Conservation (phyloP, 2,797 vertebrate species). For the Oreortyx pictus region DNA sequence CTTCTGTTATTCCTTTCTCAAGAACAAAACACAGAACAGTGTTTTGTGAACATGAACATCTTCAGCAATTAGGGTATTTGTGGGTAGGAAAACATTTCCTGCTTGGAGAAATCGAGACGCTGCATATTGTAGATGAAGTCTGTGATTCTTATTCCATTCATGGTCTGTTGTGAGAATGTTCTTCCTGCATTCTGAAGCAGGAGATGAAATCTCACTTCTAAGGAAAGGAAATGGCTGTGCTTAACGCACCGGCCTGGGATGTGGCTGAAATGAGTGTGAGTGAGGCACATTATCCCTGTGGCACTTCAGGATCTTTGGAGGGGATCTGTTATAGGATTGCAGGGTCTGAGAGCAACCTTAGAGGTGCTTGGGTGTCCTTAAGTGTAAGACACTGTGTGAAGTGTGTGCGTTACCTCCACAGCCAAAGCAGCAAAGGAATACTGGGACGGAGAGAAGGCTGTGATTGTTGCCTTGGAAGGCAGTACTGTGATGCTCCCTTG, state of each 20-base stretch:
- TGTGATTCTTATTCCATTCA: constrained; percentile 1
- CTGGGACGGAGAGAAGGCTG: constrained; percentile 91
- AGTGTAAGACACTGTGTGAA: background rate
- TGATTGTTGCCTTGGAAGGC: constrained; percentile 85
- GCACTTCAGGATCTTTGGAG: background rate
- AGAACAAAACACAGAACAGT: background rate
- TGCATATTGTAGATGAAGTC: background rate
- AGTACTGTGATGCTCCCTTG: constrained; percentile 88
- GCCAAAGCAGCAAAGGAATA: constrained; percentile 82
- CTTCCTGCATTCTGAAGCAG: constrained; percentile 28
- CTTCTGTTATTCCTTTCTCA: background rate
- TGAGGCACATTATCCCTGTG: too few relatives aligned
- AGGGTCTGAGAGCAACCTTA: background rate
- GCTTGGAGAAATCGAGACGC: background rate
- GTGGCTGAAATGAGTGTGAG: background rate
- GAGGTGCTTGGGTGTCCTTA: background rate
- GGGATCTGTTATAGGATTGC: background rate
- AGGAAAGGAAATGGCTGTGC: background rate
- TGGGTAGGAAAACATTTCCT: constrained; percentile 68
- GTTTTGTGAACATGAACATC: background rate
- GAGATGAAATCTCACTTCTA: background rate
- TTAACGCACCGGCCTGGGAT: background rate
- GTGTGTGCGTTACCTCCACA: constrained; percentile 45
- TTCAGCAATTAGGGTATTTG: constrained; percentile 50
- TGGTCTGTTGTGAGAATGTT: background rate